Percentiles rank a stretch among this genome's conserved stretches.
These are phyloP conservation scores for Serripes groenlandicus DNA, from an alignment of 2,888 invertebrate genomes.

Conservation along the genomic window DNA sequence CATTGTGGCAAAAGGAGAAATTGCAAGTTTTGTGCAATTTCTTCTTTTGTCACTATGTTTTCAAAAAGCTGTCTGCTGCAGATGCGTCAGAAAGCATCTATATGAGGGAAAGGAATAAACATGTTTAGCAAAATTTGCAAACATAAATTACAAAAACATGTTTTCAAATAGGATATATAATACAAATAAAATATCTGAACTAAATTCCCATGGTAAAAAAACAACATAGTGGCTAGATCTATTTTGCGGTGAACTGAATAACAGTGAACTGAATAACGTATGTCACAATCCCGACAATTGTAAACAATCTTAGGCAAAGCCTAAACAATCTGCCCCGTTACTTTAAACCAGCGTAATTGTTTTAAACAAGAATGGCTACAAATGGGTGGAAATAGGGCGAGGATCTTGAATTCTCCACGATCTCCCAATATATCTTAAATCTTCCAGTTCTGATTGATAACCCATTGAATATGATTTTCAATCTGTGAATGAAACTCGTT, in stretches of 20 bases:
- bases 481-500: conserved; percentile 44
- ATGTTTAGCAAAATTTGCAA: no score
- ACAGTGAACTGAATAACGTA: not conserved
- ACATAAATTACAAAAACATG: no score
- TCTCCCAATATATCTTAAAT: conserved; percentile 19
- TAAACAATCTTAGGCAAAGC: conserved; percentile 18
- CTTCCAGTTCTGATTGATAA: conserved; percentile 18
- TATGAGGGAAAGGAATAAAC: no score
- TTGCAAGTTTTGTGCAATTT: no score
- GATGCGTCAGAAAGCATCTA: no score
- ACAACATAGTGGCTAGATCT: not conserved
- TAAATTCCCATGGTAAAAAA: no score
- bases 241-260: not conserved
- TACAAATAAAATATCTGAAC: no score
- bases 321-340: conserved; percentile 25
- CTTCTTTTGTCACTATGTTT: no score
- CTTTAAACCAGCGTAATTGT: conserved; percentile 47
- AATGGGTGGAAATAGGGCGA: conserved; percentile 32
- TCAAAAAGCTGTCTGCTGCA: no score
- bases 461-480: conserved; percentile 30
- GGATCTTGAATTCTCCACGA: conserved; percentile 30
- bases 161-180: no score
- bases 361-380: conserved; percentile 29
- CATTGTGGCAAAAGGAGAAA: no score
- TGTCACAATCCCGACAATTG: conserved; percentile 5